These are phyloP conservation scores for Fratercula arctica DNA, from an alignment of 2,797 vertebrate species.

Conservation along the genomic window DNA sequence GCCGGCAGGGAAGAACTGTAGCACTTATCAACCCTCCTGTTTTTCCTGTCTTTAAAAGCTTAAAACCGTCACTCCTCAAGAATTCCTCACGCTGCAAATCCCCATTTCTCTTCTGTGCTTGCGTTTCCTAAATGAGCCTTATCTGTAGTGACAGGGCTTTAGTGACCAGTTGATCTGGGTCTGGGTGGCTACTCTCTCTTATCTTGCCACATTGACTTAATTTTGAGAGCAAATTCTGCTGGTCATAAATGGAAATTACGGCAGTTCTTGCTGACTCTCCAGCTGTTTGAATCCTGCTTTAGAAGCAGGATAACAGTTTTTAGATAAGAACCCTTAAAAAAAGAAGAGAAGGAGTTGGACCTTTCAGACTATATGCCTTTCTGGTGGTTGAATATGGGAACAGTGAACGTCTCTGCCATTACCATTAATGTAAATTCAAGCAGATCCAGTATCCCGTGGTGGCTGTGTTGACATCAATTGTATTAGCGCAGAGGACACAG, in stretches of 20 bases:
- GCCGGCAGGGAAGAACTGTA: neutral
- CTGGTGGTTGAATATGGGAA: neutral
- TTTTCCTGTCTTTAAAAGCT: conserved; percentile 35
- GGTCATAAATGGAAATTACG: conserved; percentile 28
- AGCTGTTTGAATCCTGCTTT: neutral
- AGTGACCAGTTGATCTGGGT: neutral
- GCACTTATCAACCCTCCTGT: conserved; percentile 12
- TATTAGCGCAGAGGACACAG: neutral
- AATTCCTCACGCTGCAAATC: neutral
- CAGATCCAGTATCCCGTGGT: neutral
- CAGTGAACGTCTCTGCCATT: neutral
- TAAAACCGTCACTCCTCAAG: conserved; percentile 10
- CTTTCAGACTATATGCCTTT: neutral
- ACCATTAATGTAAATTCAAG: neutral
- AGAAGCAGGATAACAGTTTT: neutral
- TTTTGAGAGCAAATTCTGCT: conserved; percentile 37
- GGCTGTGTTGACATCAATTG: neutral
- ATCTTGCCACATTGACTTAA: conserved; percentile 3
- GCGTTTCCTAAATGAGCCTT: neutral
- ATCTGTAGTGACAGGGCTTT: neutral
- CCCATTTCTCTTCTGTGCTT: neutral
- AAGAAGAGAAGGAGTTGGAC: neutral
- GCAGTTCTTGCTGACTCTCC: neutral
- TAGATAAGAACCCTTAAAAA: neutral
- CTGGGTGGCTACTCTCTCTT: conserved; percentile 11